Base-by-base conservation (phyloP, 2,113 vertebrate species). In the Ciconia boyciana region DNA sequence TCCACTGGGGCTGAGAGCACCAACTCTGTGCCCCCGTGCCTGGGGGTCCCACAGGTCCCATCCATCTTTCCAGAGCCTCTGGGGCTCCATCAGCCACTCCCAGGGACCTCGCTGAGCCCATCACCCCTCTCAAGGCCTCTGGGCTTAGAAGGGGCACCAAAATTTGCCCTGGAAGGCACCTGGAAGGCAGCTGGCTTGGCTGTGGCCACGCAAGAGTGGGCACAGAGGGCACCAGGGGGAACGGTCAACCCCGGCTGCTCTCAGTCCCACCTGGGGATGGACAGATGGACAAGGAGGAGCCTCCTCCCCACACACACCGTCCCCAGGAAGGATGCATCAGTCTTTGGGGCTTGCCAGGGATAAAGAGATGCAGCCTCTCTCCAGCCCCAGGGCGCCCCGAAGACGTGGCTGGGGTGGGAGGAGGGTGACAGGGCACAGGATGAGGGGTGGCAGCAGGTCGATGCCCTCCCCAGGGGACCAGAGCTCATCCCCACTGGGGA, bases 221-320 rank as follows among this genome's bases (percentile, higher is more conserved):
- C 76, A 77, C 62, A 55, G 69, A 76, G 57, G 49, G 39, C 43
- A 31, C 25, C 1, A 3, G 25, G 24, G n/a, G 11, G 34, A 76
- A 57, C 0, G 0, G 17, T 55, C 3, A 0, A 48, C 2, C 8
- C n/a, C 0, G 0, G 46, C 15, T 81, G 20, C 34, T 71, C 81
- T 68, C 58, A 66, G 84, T 29, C 46, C 41, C 25, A 21, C 0
- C 0, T 8, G 12, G 18, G 64, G 48, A 62, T 0, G 0, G 78
- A 58, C 15, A 43, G 72, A 88, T 0, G 1, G 75, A 61, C 48
- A 57, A 26, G 26, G 69, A 81, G 55, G n/a, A 86, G 25, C 75
- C 52, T 77, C 52, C 41, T 51, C 17, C 26, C 49, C 5, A 4
- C 8, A 2, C 16, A 49, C 10, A 6, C 16, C 3, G 1, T 58